A percentile compares a stretch with the other conserved stretches of the same genome.
Conservation (phyloP, 2,888 invertebrate species). For the Salpingus planirostris region DNA sequence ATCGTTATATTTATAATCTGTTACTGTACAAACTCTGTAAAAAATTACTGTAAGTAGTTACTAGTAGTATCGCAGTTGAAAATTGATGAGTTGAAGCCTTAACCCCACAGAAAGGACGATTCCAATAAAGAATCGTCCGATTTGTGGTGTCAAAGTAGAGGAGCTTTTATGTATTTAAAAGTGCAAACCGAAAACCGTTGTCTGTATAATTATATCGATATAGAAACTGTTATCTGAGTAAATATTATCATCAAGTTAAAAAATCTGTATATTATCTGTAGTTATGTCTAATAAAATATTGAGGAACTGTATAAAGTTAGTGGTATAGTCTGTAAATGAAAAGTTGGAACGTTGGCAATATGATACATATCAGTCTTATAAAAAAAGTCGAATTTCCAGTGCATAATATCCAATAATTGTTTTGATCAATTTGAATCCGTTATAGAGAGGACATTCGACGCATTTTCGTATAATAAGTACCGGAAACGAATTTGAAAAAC, state of each 20-base stretch:
- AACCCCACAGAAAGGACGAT: not conserved
- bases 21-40: conserved; percentile 40
- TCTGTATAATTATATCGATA: conserved; percentile 24
- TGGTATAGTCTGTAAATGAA: conserved; percentile 7
- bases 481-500: conserved; percentile 30
- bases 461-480: conserved; percentile 22
- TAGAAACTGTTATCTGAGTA: no score
- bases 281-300: conserved; percentile 33
- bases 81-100: conserved; percentile 6
- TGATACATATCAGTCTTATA: conserved; percentile 41
- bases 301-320: conserved; percentile 40
- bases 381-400: conserved; percentile 19
- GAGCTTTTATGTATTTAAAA: conserved; percentile 2
- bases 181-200: conserved; percentile 37
- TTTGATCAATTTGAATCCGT: no score
- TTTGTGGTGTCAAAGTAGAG: no score
- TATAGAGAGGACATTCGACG: conserved; percentile 17
- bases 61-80: conserved; percentile 39
- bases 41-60: conserved; percentile 33
- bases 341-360: conserved; percentile 38
- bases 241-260: no score
- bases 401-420: no score
- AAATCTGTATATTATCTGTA: conserved; percentile 41
- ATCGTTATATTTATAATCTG: conserved; percentile 33
- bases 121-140: no score